Conservation (phyloP, 2,888 invertebrate species). For the Drosophila fulvimacula region DNA sequence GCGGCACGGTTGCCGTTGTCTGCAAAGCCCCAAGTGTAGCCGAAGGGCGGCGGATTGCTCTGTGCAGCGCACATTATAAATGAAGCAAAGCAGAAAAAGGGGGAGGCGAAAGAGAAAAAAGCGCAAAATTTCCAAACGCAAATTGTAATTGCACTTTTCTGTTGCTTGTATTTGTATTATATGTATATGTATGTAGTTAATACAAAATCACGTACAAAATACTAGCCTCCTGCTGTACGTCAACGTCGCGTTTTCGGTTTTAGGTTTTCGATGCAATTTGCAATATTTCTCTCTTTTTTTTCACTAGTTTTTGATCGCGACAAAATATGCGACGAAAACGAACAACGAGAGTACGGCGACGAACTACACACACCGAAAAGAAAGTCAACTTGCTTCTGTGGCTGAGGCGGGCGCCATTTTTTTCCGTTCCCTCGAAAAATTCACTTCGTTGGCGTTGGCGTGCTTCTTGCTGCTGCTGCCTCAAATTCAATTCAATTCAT, state of each 20-base stretch:
- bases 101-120: constrained; percentile 80
- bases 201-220: constrained; percentile 79
- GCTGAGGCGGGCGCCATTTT: constrained; percentile 83
- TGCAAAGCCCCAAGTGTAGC: constrained; percentile 85
- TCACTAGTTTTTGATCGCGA: constrained; percentile 61
- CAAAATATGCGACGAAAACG: constrained; percentile 77
- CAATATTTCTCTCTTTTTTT: constrained; percentile 64
- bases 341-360: constrained; percentile 71
- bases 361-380: constrained; percentile 77
- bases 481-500: constrained; percentile 63
- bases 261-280: constrained; percentile 45
- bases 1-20: constrained; percentile 84
- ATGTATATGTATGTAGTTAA: constrained; percentile 76
- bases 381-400: constrained; percentile 81
- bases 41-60: constrained; percentile 85
- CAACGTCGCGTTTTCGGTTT: constrained; percentile 49
- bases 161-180: constrained; percentile 75
- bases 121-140: constrained; percentile 81
- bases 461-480: constrained; percentile 57
- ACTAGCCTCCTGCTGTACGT: constrained; percentile 76
- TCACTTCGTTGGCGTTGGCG: constrained; percentile 70
- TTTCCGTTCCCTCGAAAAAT: constrained; percentile 76
- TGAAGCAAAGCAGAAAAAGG: constrained; percentile 65
- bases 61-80: constrained; percentile 85
- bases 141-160: constrained; percentile 82